These are phyloP conservation scores for Mongoloraphidia duomilia DNA, from an alignment of 2,888 invertebrate genomes.

Conservation along the genomic window DNA sequence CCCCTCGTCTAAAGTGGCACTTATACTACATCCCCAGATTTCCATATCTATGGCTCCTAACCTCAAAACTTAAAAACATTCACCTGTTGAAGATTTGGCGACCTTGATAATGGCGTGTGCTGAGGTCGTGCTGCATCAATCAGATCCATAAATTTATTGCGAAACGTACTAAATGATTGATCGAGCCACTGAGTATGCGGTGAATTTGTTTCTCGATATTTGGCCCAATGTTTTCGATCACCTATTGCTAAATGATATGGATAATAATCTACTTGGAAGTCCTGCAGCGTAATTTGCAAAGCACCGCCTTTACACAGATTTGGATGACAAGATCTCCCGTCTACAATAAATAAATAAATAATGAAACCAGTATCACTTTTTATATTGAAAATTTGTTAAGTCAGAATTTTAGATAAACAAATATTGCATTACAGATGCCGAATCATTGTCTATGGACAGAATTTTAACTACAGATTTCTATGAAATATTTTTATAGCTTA, in stretches of 20 bases:
- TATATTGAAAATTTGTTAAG: constrained; percentile 2
- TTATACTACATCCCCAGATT: too few relatives aligned
- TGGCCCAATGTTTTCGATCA: constrained; percentile 81
- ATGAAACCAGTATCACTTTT: background rate
- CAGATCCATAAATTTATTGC: constrained; percentile 58
- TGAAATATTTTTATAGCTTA: too few relatives aligned
- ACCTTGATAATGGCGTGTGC: constrained; percentile 33
- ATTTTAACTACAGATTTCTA: too few relatives aligned
- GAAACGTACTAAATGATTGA: constrained; percentile 67
- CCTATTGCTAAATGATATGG: constrained; percentile 89
- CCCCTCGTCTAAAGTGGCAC: too few relatives aligned
- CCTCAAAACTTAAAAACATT: background rate
- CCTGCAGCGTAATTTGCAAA: constrained; percentile 76
- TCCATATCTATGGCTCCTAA: too few relatives aligned
- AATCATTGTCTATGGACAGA: background rate
- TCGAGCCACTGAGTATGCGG: constrained; percentile 79
- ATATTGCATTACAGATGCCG: too few relatives aligned
- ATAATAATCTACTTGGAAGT: constrained; percentile 85
- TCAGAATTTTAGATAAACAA: constrained; percentile 4
- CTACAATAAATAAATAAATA: constrained; percentile 29
- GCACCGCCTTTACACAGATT: constrained; percentile 82
- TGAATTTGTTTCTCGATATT: constrained; percentile 62
- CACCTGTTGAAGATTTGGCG: constrained; percentile 11
- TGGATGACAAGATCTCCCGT: constrained; percentile 72
- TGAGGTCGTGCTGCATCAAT: constrained; percentile 46